Evolutionary conservation across 2,797 vertebrate species (phyloP), one percentile per base, ranked within the genome.

Genomic region (Pelodytes ibericus): DNA sequence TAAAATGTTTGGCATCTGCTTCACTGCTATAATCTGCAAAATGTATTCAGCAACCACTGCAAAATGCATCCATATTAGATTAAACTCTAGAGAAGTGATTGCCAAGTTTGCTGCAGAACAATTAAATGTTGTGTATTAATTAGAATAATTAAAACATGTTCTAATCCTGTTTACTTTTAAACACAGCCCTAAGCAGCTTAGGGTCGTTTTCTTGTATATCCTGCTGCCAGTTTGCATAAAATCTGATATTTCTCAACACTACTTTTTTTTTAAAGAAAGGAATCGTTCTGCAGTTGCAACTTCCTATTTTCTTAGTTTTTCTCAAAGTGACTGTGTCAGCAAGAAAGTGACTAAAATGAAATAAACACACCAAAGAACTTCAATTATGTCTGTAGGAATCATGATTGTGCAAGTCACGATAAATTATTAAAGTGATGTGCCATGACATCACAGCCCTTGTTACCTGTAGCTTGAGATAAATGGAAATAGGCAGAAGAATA

Each of bases 121-220:
- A 20, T 53, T 53, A 53, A 20, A 53, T 53, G n/a, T 53, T 24
- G 20, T 53, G n/a, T 53, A 53, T 53, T 53, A 53, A 53, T 53
- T 53, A 53, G 49, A 53, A 53, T 53, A 53, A 53, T 53, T 53
- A 53, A 53, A n/a, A 53, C 5, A n/a, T 53, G 22, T 53, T 53
- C 49, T 53, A 53, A 53, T 22, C 49, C 49, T 24, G 24, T 53
- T 53, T 53, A 53, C 49, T 4, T 53, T 53, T 53, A 20, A 53
- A 53, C 49, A 53, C n/a, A 7, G n/a, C n/a, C n/a, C 11, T 3
- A 24, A 53, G 49, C 11, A 24, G 9, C 49, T 22, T 53, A 24
- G n/a, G 1, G 49, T 22, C 20, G 22, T 53, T 44, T 53, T 53
- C 1, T 53, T 44, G 4, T 53, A 9, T 11, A 22, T 22, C 4